Percentiles rank a stretch among this genome's conserved stretches.
Evolutionary conservation across 2,888 invertebrate genomes (phyloP).

Genomic region (Hydroisotoma schaefferi): DNA sequence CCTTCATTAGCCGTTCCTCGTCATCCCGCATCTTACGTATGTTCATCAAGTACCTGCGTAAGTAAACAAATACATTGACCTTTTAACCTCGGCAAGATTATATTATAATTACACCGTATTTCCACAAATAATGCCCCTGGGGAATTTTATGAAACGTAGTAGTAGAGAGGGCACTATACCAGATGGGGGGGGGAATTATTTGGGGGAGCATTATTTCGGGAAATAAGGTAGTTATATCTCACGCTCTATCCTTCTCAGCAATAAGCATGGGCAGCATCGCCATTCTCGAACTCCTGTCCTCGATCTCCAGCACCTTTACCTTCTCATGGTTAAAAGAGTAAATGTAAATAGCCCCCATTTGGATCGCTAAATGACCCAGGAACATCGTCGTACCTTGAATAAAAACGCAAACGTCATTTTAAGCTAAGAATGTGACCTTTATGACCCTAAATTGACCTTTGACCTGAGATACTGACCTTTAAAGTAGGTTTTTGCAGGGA

Average conservation of each 20-base stretch:
- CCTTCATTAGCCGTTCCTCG: conserved; percentile 80
- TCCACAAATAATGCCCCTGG: no score
- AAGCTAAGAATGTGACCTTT: background rate
- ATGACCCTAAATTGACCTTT: background rate
- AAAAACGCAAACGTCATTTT: background rate
- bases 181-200: no score
- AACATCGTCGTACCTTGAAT: conserved; percentile 49
- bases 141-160: background rate
- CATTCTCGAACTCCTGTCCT: conserved; percentile 71
- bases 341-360: conserved; percentile 59
- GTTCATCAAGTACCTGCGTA: conserved; percentile 65
- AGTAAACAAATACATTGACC: no score
- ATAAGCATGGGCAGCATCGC: conserved; percentile 72
- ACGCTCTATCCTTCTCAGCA: conserved; percentile 82
- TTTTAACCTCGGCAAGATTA: no score
- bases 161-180: no score
- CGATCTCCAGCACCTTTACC: conserved; percentile 61
- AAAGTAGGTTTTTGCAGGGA: conserved; percentile 69
- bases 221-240: conserved; percentile 51
- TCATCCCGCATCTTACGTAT: conserved; percentile 74
- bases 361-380: conserved; percentile 53
- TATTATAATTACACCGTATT: no score
- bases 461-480: conserved; percentile 61
- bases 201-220: no score
- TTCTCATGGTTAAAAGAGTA: conserved; percentile 60